These are phyloP conservation scores for Leptopilina syphax DNA, from an alignment of 2,888 invertebrate species.

Conservation along the genomic window DNA sequence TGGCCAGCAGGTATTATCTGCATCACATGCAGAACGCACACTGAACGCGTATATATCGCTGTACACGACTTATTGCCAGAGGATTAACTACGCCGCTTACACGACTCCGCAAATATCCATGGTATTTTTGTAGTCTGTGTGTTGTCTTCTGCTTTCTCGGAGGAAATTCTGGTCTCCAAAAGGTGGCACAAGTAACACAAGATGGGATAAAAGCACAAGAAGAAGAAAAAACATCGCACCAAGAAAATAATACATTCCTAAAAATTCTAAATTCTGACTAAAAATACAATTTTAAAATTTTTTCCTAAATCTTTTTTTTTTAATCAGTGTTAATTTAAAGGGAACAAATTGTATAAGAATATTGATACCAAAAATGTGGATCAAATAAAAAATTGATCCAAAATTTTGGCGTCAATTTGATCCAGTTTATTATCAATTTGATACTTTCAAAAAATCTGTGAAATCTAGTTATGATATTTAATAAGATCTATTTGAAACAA, in stretches of 20 bases:
- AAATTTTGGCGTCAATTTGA: too few relatives aligned
- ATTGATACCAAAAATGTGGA: too few relatives aligned
- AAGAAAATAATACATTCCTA: conserved; percentile 2
- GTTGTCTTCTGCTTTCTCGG: conserved; percentile 3
- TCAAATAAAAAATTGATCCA: too few relatives aligned
- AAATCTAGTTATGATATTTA: too few relatives aligned
- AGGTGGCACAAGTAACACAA: conserved; percentile 3
- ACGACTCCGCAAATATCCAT: conserved; percentile 63
- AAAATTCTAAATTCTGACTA: too few relatives aligned
- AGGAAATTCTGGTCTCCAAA: neutral
- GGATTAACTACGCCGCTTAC: conserved; percentile 62
- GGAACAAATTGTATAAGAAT: too few relatives aligned
- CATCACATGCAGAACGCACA: conserved; percentile 57
- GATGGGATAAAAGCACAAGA: conserved; percentile 11
- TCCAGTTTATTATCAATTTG: too few relatives aligned
- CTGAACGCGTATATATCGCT: conserved; percentile 42
- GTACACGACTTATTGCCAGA: conserved; percentile 41
- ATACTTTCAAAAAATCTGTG: too few relatives aligned
- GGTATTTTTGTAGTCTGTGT: conserved; percentile 47
- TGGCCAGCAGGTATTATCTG: conserved; percentile 60
- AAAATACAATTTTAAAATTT: too few relatives aligned
- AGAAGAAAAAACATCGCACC: neutral
- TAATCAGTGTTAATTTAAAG: too few relatives aligned
- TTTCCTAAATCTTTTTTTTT: too few relatives aligned
- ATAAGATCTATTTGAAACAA: too few relatives aligned